Evolutionary conservation across 2,113 vertebrate species (phyloP).

Genomic region (Xyliphius kryptos): DNA sequence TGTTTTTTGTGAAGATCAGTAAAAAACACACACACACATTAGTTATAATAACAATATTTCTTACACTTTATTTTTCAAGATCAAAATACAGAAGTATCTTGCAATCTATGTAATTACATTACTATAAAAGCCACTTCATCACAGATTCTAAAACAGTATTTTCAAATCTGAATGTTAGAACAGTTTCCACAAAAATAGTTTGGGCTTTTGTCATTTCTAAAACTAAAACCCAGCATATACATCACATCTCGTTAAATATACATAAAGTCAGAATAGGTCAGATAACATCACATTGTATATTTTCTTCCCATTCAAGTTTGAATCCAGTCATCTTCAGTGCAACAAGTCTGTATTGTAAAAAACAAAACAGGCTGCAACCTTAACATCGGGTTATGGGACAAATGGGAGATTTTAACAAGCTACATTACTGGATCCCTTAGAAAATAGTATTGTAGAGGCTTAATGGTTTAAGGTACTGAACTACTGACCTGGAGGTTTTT

Average conservation of each 20-base stretch:
- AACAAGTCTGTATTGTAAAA: slow-evolving; percentile 32
- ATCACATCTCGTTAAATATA: slow-evolving; percentile 14
- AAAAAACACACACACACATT: background rate
- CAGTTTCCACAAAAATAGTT: slow-evolving; percentile 54
- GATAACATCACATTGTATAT: background rate
- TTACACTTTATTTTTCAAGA: slow-evolving; percentile 10
- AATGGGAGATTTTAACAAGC: too few species aligned
- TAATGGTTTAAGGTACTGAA: too few species aligned
- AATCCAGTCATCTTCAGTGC: slow-evolving; percentile 31
- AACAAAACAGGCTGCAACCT: slow-evolving; percentile 9
- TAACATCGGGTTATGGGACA: too few species aligned
- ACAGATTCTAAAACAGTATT: slow-evolving; percentile 51
- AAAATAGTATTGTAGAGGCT: too few species aligned
- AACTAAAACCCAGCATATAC: slow-evolving; percentile 33
- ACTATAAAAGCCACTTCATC: slow-evolving; percentile 8
- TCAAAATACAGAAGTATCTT: slow-evolving; percentile 17
- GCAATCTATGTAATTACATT: slow-evolving; percentile 15
- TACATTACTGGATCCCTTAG: too few species aligned
- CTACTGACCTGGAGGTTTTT: too few species aligned
- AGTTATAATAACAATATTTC: slow-evolving; percentile 28
- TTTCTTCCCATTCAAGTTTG: slow-evolving; percentile 12
- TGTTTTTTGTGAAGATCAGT: background rate
- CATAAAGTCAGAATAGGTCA: background rate
- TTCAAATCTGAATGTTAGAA: slow-evolving; percentile 32
- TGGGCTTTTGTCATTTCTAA: slow-evolving; percentile 29